Evolutionary conservation across 2,888 invertebrate genomes (phyloP), one percentile per base, ranked within the genome.

Genomic region (Neria commutata): DNA sequence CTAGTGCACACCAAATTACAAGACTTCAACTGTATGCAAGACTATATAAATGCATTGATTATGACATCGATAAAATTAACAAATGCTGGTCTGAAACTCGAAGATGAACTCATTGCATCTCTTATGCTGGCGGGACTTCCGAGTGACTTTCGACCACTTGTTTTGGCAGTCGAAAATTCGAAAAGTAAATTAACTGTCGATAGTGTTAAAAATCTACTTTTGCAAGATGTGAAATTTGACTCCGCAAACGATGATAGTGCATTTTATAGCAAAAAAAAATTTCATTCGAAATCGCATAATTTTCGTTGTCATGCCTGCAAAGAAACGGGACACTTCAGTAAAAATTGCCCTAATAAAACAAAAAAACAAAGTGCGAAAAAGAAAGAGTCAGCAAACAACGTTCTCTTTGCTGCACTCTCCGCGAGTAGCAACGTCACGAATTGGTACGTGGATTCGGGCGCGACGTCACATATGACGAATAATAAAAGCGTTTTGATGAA

Each of bases 171-270:
- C 2, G 64, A 62, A 57, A 64, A 59, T 26, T 62, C 60, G 8
- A 54, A 57, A 48, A 46, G 37, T 11, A 47, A 59, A 23, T 25
- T 61, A 1, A 60, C 56, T 2, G 47, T 60, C 11, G 63, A 65
- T 46, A 45, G 10, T 8, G 61, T 62, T 8, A 64, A 59, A 34
- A 62, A 51, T 21, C 23, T 60, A 29, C 34, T 62, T 2, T 29
- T 67, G 14, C 65, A 62, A 58, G 66, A 60, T 53, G 46, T 50
- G 11, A 61, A 62, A 33, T 58, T 65, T 37, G 59, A 62, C 48
- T 57, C 42, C 8, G 57, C 57, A 50, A 46, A 25, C 48, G n/a
- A 23, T 11, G 61, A 56, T 4, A 59, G 47, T 49, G 61, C 56
- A 37, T 40, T 64, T 21, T 48, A 56, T 49, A 48, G 52, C 26